phyloP scores from a whole-genome alignment of 2,797 vertebrate species.

The Yasuhikotakia modesta region DNA sequence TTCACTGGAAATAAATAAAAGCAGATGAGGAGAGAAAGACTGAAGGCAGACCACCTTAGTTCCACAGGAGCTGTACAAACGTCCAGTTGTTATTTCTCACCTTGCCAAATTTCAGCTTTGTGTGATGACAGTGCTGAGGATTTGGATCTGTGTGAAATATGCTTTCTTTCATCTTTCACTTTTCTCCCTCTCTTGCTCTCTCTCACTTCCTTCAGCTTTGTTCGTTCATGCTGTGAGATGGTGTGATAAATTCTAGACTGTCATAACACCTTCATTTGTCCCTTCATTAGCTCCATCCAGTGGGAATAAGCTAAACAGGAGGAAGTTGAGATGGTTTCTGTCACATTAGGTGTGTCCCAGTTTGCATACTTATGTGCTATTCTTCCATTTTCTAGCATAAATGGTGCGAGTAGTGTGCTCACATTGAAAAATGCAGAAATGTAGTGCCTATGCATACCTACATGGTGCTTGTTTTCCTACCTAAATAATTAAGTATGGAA shows the following conservation, averaged over 20 bases:
- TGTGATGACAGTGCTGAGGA: slow-evolving; percentile 48
- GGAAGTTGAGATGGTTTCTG: slow-evolving; percentile 21
- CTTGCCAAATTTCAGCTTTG: slow-evolving; percentile 48
- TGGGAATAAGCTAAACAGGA: not conserved
- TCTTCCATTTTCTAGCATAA: not conserved
- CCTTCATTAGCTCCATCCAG: slow-evolving; percentile 31
- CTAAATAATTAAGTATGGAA: not conserved
- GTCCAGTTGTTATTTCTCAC: slow-evolving; percentile 47
- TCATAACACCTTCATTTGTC: slow-evolving; percentile 41
- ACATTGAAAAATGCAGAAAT: too few species aligned
- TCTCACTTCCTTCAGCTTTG: slow-evolving; percentile 13
- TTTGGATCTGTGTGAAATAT: slow-evolving; percentile 43
- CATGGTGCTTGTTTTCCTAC: not conserved
- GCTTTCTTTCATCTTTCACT: slow-evolving; percentile 26
- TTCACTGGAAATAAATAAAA: not conserved
- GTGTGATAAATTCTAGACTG: slow-evolving; percentile 35
- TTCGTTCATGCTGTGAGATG: slow-evolving; percentile 30
- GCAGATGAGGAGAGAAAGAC: slow-evolving; percentile 32
- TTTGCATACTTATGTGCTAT: not conserved
- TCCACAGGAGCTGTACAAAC: slow-evolving; percentile 46
- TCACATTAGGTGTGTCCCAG: not conserved
- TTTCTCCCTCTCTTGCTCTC: slow-evolving; percentile 1
- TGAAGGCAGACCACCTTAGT: slow-evolving; percentile 45
- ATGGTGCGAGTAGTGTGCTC: not conserved
- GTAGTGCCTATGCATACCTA: not conserved